A percentile compares a stretch with the other conserved stretches of the same genome.
phyloP scores from a whole-genome alignment of 2,888 invertebrate species.

The Uloborus plumipes region DNA sequence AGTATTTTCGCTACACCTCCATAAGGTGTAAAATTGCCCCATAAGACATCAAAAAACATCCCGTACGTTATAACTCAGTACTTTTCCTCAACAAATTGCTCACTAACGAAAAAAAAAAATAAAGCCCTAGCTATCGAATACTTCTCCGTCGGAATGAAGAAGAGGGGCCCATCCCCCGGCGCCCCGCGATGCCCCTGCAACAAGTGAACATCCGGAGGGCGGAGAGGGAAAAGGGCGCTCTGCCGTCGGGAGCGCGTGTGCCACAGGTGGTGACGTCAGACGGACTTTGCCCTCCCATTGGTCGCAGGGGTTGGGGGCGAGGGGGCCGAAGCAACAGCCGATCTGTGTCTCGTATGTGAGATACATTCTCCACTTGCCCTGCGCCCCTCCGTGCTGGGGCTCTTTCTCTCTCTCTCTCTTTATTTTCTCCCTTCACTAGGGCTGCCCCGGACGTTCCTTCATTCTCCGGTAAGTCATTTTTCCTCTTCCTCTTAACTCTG shows the following conservation, averaged over 20 bases:
- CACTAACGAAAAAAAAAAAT: no score
- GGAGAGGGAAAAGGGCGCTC: conserved; percentile 10
- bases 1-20: no score
- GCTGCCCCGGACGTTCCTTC: no score
- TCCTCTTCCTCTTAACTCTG: not conserved
- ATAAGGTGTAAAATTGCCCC: no score
- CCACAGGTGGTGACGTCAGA: conserved; percentile 55
- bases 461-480: no score
- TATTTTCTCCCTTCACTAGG: not conserved
- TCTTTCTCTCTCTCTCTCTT: not conserved
- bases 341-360: conserved; percentile 48
- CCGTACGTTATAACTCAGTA: no score
- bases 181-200: conserved; percentile 24
- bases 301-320: conserved; percentile 20
- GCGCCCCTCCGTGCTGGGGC: conserved; percentile 6
- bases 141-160: no score
- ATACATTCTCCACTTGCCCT: conserved; percentile 25
- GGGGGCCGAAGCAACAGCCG: conserved; percentile 40
- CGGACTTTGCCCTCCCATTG: conserved; percentile 20
- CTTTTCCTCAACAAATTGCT: no score
- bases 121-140: no score
- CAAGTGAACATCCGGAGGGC: conserved; percentile 36
- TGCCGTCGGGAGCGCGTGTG: conserved; percentile 30
- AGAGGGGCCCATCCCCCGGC: not conserved
- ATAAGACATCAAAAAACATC: no score